phyloP scores from a whole-genome alignment of 2,797 vertebrate species.

The Hephaestus fuliginosus region DNA sequence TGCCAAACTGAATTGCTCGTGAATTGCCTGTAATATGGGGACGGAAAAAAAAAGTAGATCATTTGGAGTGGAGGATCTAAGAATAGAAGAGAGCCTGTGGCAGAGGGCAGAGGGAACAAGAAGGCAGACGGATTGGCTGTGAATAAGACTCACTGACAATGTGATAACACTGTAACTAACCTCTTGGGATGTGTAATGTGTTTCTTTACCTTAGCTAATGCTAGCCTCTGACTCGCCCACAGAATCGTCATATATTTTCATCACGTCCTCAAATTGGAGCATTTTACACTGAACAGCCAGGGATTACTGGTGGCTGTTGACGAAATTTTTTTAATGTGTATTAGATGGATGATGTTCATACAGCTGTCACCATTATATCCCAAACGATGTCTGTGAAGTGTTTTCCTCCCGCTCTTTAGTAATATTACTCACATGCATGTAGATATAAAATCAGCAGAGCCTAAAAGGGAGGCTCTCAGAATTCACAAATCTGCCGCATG shows the following conservation, averaged over 20 bases:
- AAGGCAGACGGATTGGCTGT: slow-evolving; percentile 63
- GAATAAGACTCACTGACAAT: slow-evolving; percentile 76
- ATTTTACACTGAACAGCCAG: slow-evolving; percentile 14
- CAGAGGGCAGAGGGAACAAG: slow-evolving; percentile 72
- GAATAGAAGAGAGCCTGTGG: slow-evolving; percentile 76
- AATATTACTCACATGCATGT: not conserved
- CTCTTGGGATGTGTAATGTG: slow-evolving; percentile 66
- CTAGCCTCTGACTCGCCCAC: slow-evolving; percentile 51
- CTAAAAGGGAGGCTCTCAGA: not conserved
- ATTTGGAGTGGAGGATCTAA: slow-evolving; percentile 73
- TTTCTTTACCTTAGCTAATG: slow-evolving; percentile 71
- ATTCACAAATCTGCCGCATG: not conserved
- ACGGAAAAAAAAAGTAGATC: slow-evolving; percentile 75
- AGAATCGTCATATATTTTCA: slow-evolving; percentile 43
- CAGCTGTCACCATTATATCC: not conserved
- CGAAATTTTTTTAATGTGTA: not conserved
- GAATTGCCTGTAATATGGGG: slow-evolving; percentile 62
- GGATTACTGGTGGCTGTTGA: slow-evolving; percentile 1
- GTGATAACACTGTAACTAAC: slow-evolving; percentile 68
- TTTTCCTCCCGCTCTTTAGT: not conserved
- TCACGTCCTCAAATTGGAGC: slow-evolving; percentile 51
- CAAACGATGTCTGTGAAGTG: not conserved
- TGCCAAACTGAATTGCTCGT: slow-evolving; percentile 65
- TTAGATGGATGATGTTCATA: not conserved
- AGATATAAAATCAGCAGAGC: slow-evolving; percentile 20